Conservation (phyloP, 92 coral and sea anemone species). For the Palythoa heliodiscus region DNA sequence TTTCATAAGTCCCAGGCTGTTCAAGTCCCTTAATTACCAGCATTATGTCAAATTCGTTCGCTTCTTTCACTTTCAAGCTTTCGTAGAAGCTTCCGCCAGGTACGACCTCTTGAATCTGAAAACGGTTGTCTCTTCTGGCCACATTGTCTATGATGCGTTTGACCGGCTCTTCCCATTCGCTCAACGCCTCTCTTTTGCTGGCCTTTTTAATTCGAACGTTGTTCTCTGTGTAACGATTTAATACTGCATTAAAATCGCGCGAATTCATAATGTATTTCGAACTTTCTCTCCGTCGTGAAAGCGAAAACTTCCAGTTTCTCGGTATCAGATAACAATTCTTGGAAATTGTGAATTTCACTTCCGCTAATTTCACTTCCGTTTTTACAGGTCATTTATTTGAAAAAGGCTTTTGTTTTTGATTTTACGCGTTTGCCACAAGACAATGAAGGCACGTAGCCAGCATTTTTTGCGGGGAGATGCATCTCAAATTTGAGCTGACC, state of each 20-base stretch:
- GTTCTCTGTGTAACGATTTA: constrained; percentile 47
- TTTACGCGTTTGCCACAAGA: too few species aligned
- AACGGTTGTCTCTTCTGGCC: constrained; percentile 37
- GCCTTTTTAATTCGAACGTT: constrained; percentile 38
- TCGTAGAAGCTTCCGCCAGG: constrained; percentile 71
- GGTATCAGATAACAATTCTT: too few species aligned
- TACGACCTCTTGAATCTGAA: constrained; percentile 17
- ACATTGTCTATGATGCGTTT: constrained; percentile 43
- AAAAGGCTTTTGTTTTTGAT: too few species aligned
- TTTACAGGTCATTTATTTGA: too few species aligned
- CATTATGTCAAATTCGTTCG: constrained; percentile 81
- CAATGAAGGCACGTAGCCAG: too few species aligned
- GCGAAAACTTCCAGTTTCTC: too few species aligned
- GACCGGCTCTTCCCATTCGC: constrained; percentile 55
- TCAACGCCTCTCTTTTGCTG: constrained; percentile 44
- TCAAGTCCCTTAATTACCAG: constrained; percentile 47
- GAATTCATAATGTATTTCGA: neutral
- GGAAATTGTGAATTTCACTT: too few species aligned
- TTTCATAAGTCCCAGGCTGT: too few species aligned
- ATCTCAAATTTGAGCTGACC: too few species aligned
- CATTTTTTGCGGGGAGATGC: too few species aligned
- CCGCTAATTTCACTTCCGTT: too few species aligned
- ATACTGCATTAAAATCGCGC: constrained; percentile 17
- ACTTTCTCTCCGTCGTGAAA: too few species aligned
- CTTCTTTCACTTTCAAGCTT: constrained; percentile 60